Percentiles rank a stretch among this genome's conserved stretches.
phyloP scores from a whole-genome alignment of 2,797 vertebrate species.

The Lepus townsendii region DNA sequence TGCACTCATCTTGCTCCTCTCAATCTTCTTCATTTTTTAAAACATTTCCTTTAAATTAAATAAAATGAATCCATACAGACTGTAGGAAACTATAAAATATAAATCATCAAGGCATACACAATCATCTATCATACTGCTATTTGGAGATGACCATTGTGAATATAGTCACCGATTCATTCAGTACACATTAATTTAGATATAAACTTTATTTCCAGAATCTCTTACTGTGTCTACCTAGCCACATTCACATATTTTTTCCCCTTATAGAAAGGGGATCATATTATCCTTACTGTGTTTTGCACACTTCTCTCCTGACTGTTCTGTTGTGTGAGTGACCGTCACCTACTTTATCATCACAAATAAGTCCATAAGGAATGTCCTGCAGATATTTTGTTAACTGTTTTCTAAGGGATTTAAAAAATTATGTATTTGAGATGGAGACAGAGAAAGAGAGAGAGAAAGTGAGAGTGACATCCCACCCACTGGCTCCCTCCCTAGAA shows the following conservation, averaged over 20 bases:
- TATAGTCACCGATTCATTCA: not conserved
- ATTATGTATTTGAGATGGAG: too few relatives aligned
- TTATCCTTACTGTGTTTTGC: not conserved
- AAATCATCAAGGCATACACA: constrained; percentile 19
- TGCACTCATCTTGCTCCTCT: constrained; percentile 6
- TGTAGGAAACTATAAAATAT: constrained; percentile 7
- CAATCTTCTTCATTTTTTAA: constrained; percentile 29
- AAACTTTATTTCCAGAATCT: not conserved
- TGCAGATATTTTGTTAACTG: too few relatives aligned
- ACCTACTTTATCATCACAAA: not conserved
- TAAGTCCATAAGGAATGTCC: too few relatives aligned
- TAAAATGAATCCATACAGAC: not conserved
- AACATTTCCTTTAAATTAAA: constrained; percentile 7
- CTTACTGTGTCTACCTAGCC: not conserved
- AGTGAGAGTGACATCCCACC: too few relatives aligned
- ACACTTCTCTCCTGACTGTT: not conserved
- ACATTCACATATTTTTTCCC: not conserved
- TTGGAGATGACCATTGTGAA: constrained; percentile 12
- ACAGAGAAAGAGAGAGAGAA: too few relatives aligned
- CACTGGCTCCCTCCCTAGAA: too few relatives aligned
- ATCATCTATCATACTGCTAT: not conserved
- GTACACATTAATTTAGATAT: not conserved
- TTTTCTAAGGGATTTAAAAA: too few relatives aligned
- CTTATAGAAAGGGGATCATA: not conserved
- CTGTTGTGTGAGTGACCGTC: not conserved